Evolutionary conservation across 2,113 vertebrate genomes (phyloP), one percentile per base, ranked within the genome.

Genomic region (Takifugu flavidus): DNA sequence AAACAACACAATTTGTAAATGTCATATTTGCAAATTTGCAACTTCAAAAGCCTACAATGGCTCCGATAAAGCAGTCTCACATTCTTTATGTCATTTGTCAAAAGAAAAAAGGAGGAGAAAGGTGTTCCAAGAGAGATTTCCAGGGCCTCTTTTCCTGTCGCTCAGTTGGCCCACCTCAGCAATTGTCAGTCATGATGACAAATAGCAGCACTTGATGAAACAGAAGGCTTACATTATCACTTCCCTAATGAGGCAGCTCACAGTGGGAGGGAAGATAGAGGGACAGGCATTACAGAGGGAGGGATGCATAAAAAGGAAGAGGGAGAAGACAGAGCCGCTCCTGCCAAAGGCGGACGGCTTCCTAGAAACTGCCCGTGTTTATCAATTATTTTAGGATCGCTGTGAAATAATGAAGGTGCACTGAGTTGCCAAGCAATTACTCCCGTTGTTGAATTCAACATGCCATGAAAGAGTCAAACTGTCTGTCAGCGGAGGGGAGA

Each of bases 151-250:
- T 63, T 54, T 72, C 63, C 58, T 67, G 77, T 78, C 62, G 64
- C 53, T 78, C 58, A 25, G 47, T 68, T 68, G 65, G 77, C 78
- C 58, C 27, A 58, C 59, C 75, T 71, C 31, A n/a, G 72, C 81
- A 82, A 67, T 67, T 85, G 85, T 87, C 88, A 89, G 70, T 90
- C 89, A 86, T 62, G 28, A 83, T 87, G 88, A 90, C 81, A 84
- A 89, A 90, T 79, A 73, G 69, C 61, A 69, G 62, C 6, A 34
- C 60, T 72, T 83, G 80, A 86, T 86, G 81, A 86, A 86, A 86
- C 82, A 57, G 80, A 79, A 58, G 59, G 62, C 74, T 84, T 83
- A 87, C 82, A 82, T 89, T 79, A 80, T 82, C 84, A 80, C 82
- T 74, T 80, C 79, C 70, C 84, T 89, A 89, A 88, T 82, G 80